Base-by-base conservation (phyloP, 2,797 vertebrate genomes). In the Pithecia hirsuta region DNA sequence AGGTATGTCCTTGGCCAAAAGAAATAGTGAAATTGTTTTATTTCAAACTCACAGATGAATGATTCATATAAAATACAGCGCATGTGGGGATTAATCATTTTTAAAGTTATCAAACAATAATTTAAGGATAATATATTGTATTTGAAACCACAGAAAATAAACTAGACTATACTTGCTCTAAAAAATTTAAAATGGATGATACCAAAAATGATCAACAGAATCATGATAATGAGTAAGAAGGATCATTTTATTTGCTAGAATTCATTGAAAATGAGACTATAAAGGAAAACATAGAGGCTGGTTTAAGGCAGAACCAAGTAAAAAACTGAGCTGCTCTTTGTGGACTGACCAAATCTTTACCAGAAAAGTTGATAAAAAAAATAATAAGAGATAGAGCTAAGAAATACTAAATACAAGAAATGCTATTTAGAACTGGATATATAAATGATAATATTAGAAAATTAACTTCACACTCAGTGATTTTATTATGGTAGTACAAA, bases 11-110 rank as follows among this genome's bases (percentile, higher is more conserved):
- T 10, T 89, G 30, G 33, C 15, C 64, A 94, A 78, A 70, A 78
- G 36, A 97, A 87, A 90, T 41, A 95, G 20, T 81, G 12, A 87
- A 88, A 80, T 50, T 95, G 22, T 90, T 97, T 87, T 44, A 48
- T 91, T 96, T 91, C 92, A 95, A 95, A 81, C 36, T 88, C 44
- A 82, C 9, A 59, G 46, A 92, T 84, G 48, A 94, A 67, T 41
- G 19, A 87, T 52, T 95, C 22, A 50, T 82, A 79, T 74, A 84
- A 90, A 95, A 86, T 64, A 55, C 8, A 76, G 26, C 30, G 64
- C 6, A 76, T 85, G 13, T 64, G 80, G 26, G 91, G 85, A 85
- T 59, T 50, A 50, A 33, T 12, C 30, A 44, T 93, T 95, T 67
- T 72, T 81, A 89, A 64, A 48, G 28, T 80, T 97, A 88, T 83